Evolutionary conservation across 2,113 vertebrate species (phyloP).

Genomic region (Barbus barbus): DNA sequence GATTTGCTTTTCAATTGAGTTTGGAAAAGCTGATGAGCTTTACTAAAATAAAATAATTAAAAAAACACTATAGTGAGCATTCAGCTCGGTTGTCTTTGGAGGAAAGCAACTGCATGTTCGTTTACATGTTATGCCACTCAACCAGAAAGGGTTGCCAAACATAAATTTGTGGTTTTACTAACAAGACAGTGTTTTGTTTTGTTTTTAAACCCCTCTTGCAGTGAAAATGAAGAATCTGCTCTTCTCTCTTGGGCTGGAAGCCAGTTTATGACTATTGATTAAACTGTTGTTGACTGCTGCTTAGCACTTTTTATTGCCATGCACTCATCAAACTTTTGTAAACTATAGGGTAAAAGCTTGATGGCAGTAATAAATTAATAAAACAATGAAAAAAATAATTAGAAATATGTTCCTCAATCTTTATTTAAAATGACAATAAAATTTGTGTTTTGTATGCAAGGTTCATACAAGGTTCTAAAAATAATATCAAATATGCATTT

Average conservation of each 20-base stretch:
- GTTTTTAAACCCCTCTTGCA: neutral
- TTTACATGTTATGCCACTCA: neutral
- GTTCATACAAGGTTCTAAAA: neutral
- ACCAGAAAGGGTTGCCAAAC: neutral
- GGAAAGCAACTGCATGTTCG: neutral
- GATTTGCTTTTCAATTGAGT: slow-evolving; percentile 29
- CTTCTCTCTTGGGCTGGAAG: neutral
- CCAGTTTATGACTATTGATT: neutral
- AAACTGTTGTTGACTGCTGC: neutral
- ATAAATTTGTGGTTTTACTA: neutral
- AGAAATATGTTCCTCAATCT: neutral
- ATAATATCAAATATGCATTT: too few relatives aligned
- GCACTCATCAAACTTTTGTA: neutral
- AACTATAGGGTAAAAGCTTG: neutral
- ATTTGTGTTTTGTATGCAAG: neutral
- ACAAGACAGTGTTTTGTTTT: neutral
- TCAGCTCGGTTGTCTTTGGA: neutral
- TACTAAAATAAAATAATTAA: neutral
- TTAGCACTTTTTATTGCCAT: neutral
- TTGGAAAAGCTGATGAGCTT: slow-evolving; percentile 16
- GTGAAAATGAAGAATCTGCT: neutral
- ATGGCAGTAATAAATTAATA: neutral
- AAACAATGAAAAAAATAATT: neutral
- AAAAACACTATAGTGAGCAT: neutral
- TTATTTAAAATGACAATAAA: neutral